Evolutionary conservation across 2,888 invertebrate species (phyloP).

Genomic region (Didymodactylos carnosus): DNA sequence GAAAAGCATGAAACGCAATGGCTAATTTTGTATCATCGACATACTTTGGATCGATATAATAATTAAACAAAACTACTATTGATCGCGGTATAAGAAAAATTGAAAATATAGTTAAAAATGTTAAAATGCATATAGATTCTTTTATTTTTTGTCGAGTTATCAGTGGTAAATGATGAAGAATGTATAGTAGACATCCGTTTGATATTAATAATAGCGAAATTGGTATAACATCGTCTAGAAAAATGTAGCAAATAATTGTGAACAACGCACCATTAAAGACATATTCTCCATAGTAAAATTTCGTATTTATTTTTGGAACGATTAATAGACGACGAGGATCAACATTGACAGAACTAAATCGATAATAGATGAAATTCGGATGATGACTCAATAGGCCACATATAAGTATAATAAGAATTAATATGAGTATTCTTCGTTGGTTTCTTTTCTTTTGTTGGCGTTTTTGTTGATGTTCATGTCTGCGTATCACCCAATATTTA

Average conservation of each 20-base stretch:
- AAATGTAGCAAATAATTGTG: neutral
- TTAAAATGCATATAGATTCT: neutral
- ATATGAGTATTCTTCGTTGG: neutral
- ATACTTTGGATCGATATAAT: neutral
- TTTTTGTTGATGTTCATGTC: neutral
- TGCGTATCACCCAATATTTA: neutral
- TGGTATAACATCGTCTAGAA: neutral
- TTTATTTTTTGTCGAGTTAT: neutral
- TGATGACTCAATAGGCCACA: neutral
- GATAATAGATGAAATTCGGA: neutral
- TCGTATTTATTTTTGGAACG: neutral
- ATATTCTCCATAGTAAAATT: neutral
- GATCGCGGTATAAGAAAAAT: neutral
- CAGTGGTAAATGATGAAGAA: neutral
- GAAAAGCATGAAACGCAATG: neutral
- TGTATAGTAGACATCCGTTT: neutral
- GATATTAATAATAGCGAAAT: neutral
- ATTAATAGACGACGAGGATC: neutral
- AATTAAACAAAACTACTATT: neutral
- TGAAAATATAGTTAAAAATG: neutral
- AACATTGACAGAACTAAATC: neutral
- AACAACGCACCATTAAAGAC: neutral
- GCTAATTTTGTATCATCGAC: neutral
- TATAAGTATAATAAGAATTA: neutral
- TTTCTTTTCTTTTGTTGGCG: no score